Evolutionary conservation across 2,113 vertebrate genomes (phyloP).

Genomic region (Oceanodroma tethys): DNA sequence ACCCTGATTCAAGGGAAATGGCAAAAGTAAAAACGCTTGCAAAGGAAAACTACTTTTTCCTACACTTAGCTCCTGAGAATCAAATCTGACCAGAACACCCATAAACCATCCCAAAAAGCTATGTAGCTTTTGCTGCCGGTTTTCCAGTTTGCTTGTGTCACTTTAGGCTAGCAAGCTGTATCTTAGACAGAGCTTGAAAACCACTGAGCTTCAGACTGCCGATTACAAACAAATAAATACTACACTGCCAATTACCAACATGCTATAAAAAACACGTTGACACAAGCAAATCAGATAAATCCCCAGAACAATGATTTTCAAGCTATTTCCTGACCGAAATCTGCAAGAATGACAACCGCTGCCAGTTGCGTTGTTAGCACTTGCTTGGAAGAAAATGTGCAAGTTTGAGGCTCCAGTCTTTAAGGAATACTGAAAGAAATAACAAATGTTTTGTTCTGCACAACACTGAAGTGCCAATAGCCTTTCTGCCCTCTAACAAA

Average conservation of each 20-base stretch:
- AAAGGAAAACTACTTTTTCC: neutral
- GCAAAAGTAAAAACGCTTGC: neutral
- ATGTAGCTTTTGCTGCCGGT: neutral
- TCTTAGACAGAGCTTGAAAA: neutral
- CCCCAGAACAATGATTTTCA: neutral
- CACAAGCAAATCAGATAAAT: neutral
- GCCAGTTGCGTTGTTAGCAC: neutral
- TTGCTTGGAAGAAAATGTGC: neutral
- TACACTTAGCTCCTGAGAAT: neutral
- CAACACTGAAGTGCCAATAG: neutral
- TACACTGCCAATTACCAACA: neutral
- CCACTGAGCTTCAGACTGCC: neutral
- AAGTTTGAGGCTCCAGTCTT: neutral
- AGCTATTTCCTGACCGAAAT: neutral
- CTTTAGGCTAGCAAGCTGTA: neutral
- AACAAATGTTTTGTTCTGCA: neutral
- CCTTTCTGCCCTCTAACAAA: neutral
- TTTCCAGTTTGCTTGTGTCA: neutral
- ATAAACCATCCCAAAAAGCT: neutral
- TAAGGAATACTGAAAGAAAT: neutral
- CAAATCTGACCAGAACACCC: neutral
- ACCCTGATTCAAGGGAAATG: conserved; percentile 69
- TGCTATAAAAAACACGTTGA: neutral
- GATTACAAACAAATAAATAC: neutral
- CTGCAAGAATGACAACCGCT: neutral